Percentiles rank a stretch among this genome's conserved stretches.
Evolutionary conservation across 2,797 vertebrate species (phyloP).

Genomic region (Tinamus major): DNA sequence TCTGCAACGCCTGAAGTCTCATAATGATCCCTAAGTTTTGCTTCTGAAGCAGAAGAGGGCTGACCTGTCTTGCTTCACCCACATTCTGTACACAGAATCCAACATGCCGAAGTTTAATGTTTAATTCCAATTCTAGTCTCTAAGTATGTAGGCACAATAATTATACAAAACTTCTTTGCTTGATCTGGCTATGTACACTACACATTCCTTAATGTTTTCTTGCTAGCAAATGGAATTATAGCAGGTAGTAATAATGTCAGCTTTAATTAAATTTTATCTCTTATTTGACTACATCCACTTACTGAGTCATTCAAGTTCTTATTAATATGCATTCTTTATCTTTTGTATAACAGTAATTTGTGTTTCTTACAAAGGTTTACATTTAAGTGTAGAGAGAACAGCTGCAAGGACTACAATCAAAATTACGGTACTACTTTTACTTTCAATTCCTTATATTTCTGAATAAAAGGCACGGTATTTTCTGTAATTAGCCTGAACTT

Average conservation of each 20-base stretch:
- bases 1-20: neutral
- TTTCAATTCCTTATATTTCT: neutral
- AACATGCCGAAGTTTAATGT: neutral
- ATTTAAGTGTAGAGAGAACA: neutral
- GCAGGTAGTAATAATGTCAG: neutral
- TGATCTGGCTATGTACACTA: neutral
- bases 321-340: neutral
- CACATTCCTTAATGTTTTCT: neutral
- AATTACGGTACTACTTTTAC: neutral
- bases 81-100: neutral
- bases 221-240: neutral
- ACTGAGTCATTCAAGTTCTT: neutral
- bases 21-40: neutral
- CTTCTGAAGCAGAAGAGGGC: neutral
- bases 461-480: neutral
- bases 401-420: neutral
- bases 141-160: neutral
- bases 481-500: neutral
- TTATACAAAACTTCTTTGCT: neutral
- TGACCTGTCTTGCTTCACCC: neutral
- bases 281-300: neutral
- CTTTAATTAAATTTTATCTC: conserved; percentile 36
- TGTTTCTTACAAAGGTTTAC: neutral
- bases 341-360: neutral
- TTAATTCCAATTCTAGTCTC: neutral